Conservation (phyloP, 2,113 vertebrate species). For the Sardina pilchardus region DNA sequence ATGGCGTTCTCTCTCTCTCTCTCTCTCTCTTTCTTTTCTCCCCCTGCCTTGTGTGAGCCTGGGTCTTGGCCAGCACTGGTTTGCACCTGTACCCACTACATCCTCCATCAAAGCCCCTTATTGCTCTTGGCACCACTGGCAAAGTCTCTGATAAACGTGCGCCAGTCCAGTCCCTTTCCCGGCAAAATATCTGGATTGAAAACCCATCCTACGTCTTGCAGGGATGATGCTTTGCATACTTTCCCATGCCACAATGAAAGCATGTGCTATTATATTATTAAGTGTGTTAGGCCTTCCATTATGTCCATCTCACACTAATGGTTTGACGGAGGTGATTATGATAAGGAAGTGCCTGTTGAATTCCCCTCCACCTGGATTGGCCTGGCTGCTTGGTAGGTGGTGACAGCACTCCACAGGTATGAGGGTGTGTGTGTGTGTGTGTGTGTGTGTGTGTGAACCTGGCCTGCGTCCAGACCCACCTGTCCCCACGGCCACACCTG, state of each 20-base stretch:
- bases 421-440: constrained; percentile 48
- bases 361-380: neutral
- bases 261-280: neutral
- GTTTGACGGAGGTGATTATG: neutral
- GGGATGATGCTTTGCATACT: neutral
- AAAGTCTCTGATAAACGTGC: neutral
- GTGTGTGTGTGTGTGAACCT: constrained; percentile 42
- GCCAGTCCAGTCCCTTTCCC: neutral
- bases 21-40: neutral
- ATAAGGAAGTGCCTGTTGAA: neutral
- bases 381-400: neutral
- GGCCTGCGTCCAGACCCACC: constrained; percentile 53
- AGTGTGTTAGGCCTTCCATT: neutral
- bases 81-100: constrained; percentile 34
- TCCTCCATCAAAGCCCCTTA: neutral
- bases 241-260: neutral
- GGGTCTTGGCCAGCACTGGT: constrained; percentile 5
- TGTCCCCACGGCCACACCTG: constrained; percentile 57
- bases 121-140: constrained; percentile 30
- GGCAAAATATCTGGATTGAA: neutral
- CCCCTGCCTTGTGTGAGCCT: constrained; percentile 17
- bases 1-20: constrained; percentile 4
- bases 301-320: neutral
- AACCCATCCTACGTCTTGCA: neutral
- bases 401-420: constrained; percentile 41